These are phyloP conservation scores for Silurus asotus DNA, from an alignment of 2,113 vertebrate genomes.

Conservation along the genomic window DNA sequence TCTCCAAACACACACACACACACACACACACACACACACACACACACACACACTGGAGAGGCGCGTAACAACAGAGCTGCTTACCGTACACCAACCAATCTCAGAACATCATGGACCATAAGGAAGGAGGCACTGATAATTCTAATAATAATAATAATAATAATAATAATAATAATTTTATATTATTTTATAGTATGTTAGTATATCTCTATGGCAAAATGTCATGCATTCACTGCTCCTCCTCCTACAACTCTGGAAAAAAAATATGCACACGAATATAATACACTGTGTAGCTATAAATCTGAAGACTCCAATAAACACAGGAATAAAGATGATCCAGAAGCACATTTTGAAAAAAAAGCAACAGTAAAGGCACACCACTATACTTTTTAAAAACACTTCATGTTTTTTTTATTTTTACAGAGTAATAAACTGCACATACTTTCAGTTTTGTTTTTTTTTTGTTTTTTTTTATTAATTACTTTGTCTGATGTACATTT, in stretches of 20 bases:
- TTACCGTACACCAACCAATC: conserved; percentile 15
- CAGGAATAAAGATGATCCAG: not conserved
- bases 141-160: too few relatives aligned
- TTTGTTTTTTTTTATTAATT: not conserved
- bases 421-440: not conserved
- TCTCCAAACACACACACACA: not conserved
- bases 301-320: not conserved
- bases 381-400: not conserved
- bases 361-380: not conserved
- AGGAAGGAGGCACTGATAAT: not conserved
- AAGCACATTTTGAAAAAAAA: not conserved
- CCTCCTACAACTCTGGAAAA: not conserved
- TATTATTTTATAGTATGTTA: too few relatives aligned
- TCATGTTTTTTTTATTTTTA: not conserved
- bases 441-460: too few relatives aligned
- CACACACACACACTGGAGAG: not conserved
- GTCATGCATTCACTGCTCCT: not conserved
- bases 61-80: not conserved
- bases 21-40: not conserved
- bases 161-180: too few relatives aligned
- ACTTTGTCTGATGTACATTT: not conserved
- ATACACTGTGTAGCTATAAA: not conserved
- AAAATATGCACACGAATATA: not conserved
- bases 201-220: not conserved
- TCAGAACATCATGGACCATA: conserved; percentile 32